Conservation (phyloP, 2,888 invertebrate genomes). For the Archips xylosteana region DNA sequence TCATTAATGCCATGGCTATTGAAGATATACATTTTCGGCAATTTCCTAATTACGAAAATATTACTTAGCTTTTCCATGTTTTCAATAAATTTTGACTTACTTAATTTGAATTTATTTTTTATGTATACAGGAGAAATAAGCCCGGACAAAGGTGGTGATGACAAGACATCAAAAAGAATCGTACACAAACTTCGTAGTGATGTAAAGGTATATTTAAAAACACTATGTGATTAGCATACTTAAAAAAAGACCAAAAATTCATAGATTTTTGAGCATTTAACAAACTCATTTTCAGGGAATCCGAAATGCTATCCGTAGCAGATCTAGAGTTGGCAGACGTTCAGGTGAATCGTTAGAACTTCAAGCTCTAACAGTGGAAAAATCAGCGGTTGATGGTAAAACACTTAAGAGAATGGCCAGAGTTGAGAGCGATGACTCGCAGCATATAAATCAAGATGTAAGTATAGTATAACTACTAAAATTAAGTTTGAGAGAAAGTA, state of each 20-base stretch:
- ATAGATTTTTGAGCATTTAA: not conserved
- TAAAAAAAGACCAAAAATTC: not conserved
- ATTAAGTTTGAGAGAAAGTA: not conserved
- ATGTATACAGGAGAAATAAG: conserved; percentile 67
- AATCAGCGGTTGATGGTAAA: conserved; percentile 78
- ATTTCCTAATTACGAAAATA: not conserved
- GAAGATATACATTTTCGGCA: not conserved
- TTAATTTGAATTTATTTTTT: not conserved
- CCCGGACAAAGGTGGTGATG: conserved; percentile 84
- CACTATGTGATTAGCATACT: conserved; percentile 18
- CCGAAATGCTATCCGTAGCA: conserved; percentile 85
- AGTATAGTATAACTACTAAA: conserved; percentile 28
- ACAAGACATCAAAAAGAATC: conserved; percentile 90
- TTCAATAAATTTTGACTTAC: not conserved
- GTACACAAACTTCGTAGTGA: conserved; percentile 94
- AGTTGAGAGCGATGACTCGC: conserved; percentile 90
- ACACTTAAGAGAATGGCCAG: conserved; percentile 90
- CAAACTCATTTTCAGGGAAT: conserved; percentile 75
- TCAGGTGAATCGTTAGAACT: conserved; percentile 89
- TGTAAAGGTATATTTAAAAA: conserved; percentile 86
- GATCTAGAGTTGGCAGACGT: conserved; percentile 83
- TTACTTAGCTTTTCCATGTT: not conserved
- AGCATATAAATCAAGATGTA: conserved; percentile 73
- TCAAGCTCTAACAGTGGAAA: conserved; percentile 70
- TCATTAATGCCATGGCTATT: conserved; percentile 19